Base-by-base conservation (phyloP, 2,113 vertebrate genomes). In the Accipiter cooperii region DNA sequence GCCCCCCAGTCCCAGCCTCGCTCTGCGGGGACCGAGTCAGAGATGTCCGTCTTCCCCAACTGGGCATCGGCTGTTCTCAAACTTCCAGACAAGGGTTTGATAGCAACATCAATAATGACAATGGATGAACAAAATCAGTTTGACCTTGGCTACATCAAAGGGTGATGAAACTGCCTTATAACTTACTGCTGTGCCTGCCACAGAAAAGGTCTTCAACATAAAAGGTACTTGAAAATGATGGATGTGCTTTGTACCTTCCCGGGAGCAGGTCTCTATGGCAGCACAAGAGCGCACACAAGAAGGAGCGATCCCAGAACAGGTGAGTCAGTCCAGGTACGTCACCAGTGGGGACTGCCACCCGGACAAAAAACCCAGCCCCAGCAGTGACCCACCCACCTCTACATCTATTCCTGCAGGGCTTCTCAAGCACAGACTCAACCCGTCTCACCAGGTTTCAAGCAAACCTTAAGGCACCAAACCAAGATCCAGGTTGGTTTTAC, bases 1-100 rank as follows among this genome's bases (percentile, higher is more conserved):
- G 51, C 24, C 20, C 68, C 10, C 1, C 1, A 1, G 46, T 33
- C 77, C n/a, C n/a, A 28, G 78, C 36, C 52, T 36, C 0, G 2
- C 44, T 60, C 33, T 14, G 33, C 1, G 1, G 18, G 46, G 34
- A 69, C 18, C 1, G 4, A 46, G 25, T 19, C 55, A n/a, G 69
- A 52, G 82, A 26, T 4, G 1, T 31, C 28, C 3, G 1, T 29
- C 31, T 17, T 47, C 52, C 51, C 42, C 4, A 13, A 0, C 12
- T 5, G 21, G 38, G 12, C 85, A 74, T 13, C 3, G 0, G 63
- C 28, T 38, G 47, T 3, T 52, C 42, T 58, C 49, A 14, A 9
- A 29, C 24, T 15, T 38, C 55, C 87, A 38, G 47, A 25, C 5
- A 29, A 31, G 3, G 36, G 49, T 28, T 47, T 26, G 66, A 22